These are phyloP conservation scores for Apostichopus parvimensis DNA, from an alignment of 35 echinoderm and acorn worm species.

Conservation along the genomic window DNA sequence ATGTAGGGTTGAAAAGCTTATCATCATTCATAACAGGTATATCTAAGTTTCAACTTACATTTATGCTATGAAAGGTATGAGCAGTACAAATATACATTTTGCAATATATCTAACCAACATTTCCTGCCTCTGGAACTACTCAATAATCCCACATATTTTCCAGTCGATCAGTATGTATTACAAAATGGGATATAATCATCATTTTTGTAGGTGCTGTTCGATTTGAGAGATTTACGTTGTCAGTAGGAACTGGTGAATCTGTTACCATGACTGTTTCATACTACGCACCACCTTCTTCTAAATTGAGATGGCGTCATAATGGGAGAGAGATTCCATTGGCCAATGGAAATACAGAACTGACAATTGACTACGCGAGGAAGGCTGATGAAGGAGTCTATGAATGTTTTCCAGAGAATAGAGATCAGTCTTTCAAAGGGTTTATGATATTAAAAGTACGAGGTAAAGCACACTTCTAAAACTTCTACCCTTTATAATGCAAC, in stretches of 20 bases:
- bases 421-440: background rate
- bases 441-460: conserved; percentile 13
- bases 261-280: background rate
- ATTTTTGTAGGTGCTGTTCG: background rate
- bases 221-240: background rate
- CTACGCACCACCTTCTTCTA: background rate
- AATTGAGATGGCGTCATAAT: background rate
- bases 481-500: too few species aligned
- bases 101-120: too few species aligned
- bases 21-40: too few species aligned
- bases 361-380: background rate
- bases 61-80: too few species aligned
- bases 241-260: background rate
- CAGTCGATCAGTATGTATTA: too few species aligned
- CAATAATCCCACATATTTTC: too few species aligned
- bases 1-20: too few species aligned
- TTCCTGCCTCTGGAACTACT: too few species aligned
- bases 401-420: background rate
- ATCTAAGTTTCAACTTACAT: too few species aligned
- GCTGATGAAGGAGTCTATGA: conserved; percentile 30
- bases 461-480: background rate
- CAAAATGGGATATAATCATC: too few species aligned
- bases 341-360: background rate
- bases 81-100: too few species aligned
- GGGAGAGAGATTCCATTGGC: background rate